Conservation (phyloP, 2,113 vertebrate genomes). For the Poeciliopsis retropinna region DNA sequence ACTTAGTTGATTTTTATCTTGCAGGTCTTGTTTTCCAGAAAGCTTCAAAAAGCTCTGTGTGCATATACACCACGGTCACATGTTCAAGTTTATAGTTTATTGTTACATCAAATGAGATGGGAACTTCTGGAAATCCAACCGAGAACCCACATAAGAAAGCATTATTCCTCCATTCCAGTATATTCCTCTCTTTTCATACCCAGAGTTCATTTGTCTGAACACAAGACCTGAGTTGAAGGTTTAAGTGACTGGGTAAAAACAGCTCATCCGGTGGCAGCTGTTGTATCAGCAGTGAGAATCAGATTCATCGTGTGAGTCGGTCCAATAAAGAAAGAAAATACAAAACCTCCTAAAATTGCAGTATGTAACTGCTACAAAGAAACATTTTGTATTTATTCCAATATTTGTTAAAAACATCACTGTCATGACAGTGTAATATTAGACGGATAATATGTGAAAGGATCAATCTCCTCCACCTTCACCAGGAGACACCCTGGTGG, state of each 20-base stretch:
- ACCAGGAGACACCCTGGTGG: too few species aligned
- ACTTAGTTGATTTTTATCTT: conserved; percentile 63
- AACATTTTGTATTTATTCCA: too few species aligned
- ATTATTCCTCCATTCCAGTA: background rate
- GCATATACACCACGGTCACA: conserved; percentile 52
- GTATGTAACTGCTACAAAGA: too few species aligned
- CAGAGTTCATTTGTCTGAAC: too few species aligned
- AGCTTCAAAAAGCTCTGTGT: conserved; percentile 34
- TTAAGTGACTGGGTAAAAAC: conserved; percentile 3
- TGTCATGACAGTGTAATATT: too few species aligned
- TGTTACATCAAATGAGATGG: conserved; percentile 57
- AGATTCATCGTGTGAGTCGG: background rate
- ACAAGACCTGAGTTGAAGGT: background rate
- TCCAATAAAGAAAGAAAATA: background rate
- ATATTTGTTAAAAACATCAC: too few species aligned
- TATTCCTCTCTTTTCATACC: too few species aligned
- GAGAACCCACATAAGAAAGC: conserved; percentile 19
- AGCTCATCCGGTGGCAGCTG: background rate
- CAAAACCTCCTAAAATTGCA: background rate
- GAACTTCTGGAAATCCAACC: conserved; percentile 27
- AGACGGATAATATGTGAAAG: too few species aligned
- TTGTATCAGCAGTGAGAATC: background rate
- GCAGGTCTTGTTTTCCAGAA: conserved; percentile 58
- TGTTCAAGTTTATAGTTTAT: conserved; percentile 17
- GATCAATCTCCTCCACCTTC: too few species aligned